Percentiles rank a stretch among this genome's conserved stretches.
phyloP scores from a whole-genome alignment of 2,888 invertebrate species.

The Gymnosoma rotundatum region DNA sequence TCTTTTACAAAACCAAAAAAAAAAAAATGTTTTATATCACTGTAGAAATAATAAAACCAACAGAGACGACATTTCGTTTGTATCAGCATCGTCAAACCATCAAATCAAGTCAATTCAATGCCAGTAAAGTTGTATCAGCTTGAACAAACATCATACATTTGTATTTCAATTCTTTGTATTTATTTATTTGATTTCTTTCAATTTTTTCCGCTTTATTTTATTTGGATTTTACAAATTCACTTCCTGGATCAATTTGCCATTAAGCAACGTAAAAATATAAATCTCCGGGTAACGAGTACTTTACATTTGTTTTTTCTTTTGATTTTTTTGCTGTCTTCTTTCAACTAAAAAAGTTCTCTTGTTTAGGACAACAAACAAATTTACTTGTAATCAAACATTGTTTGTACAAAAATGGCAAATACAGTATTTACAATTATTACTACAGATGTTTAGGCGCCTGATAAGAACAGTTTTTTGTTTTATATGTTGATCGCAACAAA shows the following conservation, averaged over 20 bases:
- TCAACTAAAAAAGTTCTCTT: conserved; percentile 19
- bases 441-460: conserved; percentile 56
- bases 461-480: conserved; percentile 26
- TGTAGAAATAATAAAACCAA: not conserved
- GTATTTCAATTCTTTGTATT: conserved; percentile 38
- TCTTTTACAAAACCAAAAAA: not conserved
- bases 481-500: not conserved
- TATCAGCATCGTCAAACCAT: conserved; percentile 39
- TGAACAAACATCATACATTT: conserved; percentile 32
- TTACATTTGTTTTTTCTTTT: conserved; percentile 21
- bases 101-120: conserved; percentile 67
- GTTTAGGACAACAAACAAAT: conserved; percentile 39
- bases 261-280: conserved; percentile 70
- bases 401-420: conserved; percentile 30
- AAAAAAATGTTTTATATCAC: not conserved
- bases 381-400: conserved; percentile 56
- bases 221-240: conserved; percentile 62
- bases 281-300: conserved; percentile 57
- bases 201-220: conserved; percentile 45
- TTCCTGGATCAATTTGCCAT: conserved; percentile 74
- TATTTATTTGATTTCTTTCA: conserved; percentile 16
- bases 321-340: not conserved
- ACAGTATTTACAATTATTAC: conserved; percentile 29
- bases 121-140: conserved; percentile 39
- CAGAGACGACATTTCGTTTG: not conserved